These are phyloP conservation scores for Otis tarda DNA, from an alignment of 2,113 vertebrate species.

Conservation along the genomic window DNA sequence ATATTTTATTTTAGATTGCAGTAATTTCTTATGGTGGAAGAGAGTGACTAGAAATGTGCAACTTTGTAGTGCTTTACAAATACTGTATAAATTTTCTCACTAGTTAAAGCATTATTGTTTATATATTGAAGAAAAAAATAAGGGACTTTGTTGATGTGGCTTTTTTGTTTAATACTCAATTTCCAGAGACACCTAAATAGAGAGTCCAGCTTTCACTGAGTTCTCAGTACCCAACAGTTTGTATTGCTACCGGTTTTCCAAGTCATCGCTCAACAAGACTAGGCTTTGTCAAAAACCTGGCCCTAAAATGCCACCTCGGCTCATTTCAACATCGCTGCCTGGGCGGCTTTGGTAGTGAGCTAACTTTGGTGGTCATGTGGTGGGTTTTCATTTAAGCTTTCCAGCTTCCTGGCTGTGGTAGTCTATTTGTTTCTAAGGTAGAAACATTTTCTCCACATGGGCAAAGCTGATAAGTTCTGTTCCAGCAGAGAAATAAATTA, in stretches of 20 bases:
- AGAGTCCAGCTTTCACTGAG: background rate
- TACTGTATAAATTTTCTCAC: background rate
- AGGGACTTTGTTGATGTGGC: background rate
- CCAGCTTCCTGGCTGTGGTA: slow-evolving; percentile 66
- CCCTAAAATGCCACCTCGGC: background rate
- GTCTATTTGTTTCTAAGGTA: slow-evolving; percentile 73
- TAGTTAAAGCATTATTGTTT: background rate
- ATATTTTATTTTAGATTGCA: background rate
- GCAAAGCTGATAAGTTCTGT: slow-evolving; percentile 75
- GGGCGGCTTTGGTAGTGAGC: background rate
- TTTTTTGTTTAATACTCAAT: background rate
- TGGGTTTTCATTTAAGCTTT: slow-evolving; percentile 74
- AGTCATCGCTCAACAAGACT: background rate
- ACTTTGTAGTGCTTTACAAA: background rate
- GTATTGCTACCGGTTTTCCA: background rate
- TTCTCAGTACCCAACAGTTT: background rate
- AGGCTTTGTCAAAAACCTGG: background rate
- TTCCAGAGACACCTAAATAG: background rate
- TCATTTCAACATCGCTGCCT: background rate
- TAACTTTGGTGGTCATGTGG: slow-evolving; percentile 22
- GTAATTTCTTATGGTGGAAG: background rate
- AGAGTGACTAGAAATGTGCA: background rate
- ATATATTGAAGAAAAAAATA: background rate
- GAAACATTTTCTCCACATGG: slow-evolving; percentile 76
- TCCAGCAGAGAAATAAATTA: slow-evolving; percentile 82